Conservation (phyloP, 2,113 vertebrate genomes). For the Nothocercus nigrocapillus region DNA sequence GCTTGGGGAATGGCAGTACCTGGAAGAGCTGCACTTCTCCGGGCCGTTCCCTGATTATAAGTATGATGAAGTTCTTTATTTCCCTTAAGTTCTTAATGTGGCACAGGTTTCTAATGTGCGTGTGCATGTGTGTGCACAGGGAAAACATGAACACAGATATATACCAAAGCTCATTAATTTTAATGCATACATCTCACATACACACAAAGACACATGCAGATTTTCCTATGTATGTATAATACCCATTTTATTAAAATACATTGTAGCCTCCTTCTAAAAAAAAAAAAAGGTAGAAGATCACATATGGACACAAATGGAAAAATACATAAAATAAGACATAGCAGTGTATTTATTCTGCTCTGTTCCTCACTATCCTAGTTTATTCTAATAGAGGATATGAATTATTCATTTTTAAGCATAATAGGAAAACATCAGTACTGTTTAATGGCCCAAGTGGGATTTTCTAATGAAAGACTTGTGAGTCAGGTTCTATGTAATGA, state of each 20-base stretch:
- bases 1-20: neutral
- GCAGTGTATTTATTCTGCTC: neutral
- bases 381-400: neutral
- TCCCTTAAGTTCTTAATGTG: neutral
- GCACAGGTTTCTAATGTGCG: neutral
- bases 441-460: conserved; percentile 21
- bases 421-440: neutral
- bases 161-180: neutral
- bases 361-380: neutral
- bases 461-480: conserved; percentile 13
- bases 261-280: neutral
- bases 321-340: neutral
- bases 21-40: neutral
- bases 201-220: neutral
- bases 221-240: neutral
- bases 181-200: neutral
- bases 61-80: neutral
- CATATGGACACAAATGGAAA: neutral
- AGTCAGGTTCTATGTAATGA: neutral
- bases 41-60: neutral
- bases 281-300: neutral
- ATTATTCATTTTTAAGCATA: conserved; percentile 45
- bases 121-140: neutral
- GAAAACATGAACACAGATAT: neutral
- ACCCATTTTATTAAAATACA: neutral